Conservation (phyloP, 2,113 vertebrate species). For the Caranx melampygus region DNA sequence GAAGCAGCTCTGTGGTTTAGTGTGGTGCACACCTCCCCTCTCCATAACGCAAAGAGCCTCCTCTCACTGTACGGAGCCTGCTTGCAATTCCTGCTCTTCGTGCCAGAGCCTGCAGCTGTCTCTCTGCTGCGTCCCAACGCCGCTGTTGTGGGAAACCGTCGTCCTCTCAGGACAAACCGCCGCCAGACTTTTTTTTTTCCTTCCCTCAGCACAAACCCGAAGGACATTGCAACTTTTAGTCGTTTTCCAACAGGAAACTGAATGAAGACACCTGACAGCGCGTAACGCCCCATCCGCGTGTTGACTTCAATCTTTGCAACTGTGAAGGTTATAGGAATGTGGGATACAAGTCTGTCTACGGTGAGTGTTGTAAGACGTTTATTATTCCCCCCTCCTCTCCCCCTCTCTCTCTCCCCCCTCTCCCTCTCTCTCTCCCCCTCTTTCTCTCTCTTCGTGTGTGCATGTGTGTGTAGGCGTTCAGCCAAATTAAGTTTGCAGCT, state of each 20-base stretch:
- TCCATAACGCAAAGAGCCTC: conserved; percentile 28
- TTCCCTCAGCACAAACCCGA: conserved; percentile 1
- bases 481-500: conserved; percentile 41
- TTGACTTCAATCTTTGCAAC: conserved; percentile 38
- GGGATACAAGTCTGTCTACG: conserved; percentile 63
- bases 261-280: conserved; percentile 58
- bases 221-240: conserved; percentile 60
- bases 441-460: too few relatives aligned
- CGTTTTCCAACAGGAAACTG: conserved; percentile 12
- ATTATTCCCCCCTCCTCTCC: background rate
- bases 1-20: conserved; percentile 33
- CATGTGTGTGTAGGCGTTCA: background rate
- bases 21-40: conserved; percentile 65
- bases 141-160: conserved; percentile 43
- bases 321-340: conserved; percentile 75
- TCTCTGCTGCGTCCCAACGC: conserved; percentile 50
- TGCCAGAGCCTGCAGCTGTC: conserved; percentile 81
- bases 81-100: conserved; percentile 61
- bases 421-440: background rate
- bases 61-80: conserved; percentile 51
- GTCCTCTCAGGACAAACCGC: conserved; percentile 31
- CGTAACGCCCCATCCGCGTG: conserved; percentile 23
- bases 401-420: background rate
- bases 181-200: conserved; percentile 1
- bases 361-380: conserved; percentile 69